phyloP scores from a whole-genome alignment of 1,140 invertebrate genomes.

The Subanguina moxae region DNA sequence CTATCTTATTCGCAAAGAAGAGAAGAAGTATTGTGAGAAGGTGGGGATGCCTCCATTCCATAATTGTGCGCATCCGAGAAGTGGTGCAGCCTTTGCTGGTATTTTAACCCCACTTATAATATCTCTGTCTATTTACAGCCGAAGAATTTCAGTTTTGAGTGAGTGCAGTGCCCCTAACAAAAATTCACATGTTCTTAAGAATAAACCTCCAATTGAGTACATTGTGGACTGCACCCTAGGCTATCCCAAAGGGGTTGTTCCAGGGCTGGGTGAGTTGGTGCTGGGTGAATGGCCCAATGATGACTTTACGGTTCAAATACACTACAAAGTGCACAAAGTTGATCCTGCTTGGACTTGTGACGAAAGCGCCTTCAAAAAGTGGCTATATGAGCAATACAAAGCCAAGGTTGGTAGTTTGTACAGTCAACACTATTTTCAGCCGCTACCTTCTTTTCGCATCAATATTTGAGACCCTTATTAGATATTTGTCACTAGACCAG shows the following conservation, averaged over 20 bases:
- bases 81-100: not conserved
- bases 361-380: conserved; percentile 45
- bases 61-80: conserved; percentile 49
- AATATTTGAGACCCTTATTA: too few species aligned
- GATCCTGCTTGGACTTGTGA: conserved; percentile 38
- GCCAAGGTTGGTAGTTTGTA: conserved; percentile 35
- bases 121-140: too few species aligned
- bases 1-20: conserved; percentile 46
- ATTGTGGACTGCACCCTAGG: conserved; percentile 53
- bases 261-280: conserved; percentile 44
- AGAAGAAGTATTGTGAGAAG: conserved; percentile 47
- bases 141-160: not conserved
- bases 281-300: conserved; percentile 50
- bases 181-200: not conserved
- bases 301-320: conserved; percentile 40
- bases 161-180: not conserved
- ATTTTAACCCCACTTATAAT: too few species aligned
- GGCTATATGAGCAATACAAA: conserved; percentile 50
- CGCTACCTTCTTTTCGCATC: too few species aligned
- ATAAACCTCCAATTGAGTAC: conserved; percentile 49
- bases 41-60: conserved; percentile 43
- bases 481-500: too few species aligned
- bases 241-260: conserved; percentile 47
- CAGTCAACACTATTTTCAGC: too few species aligned
- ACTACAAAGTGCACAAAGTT: conserved; percentile 49